Percentiles rank a stretch among this genome's conserved stretches.
These are phyloP conservation scores for Calcarius lapponicus DNA, from an alignment of 2,797 vertebrate genomes.

Conservation along the genomic window DNA sequence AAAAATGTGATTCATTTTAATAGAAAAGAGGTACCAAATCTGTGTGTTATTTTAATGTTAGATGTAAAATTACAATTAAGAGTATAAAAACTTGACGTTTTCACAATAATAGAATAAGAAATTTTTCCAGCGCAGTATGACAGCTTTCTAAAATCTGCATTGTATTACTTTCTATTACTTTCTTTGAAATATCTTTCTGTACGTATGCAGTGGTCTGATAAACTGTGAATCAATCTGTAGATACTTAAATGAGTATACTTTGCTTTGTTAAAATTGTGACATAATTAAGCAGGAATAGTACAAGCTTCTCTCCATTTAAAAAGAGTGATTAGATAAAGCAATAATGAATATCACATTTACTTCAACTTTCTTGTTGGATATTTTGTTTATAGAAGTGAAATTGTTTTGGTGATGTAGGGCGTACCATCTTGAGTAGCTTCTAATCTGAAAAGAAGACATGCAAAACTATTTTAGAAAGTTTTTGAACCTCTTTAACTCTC, in stretches of 20 bases:
- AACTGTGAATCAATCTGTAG: neutral
- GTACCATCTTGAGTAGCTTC: slow-evolving; percentile 32
- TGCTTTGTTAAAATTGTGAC: neutral
- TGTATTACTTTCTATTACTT: neutral
- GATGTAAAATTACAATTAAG: neutral
- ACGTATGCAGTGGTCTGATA: neutral
- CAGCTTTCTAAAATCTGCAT: neutral
- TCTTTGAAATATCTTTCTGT: neutral
- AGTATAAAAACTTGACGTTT: neutral
- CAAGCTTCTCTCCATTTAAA: neutral
- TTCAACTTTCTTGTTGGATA: slow-evolving; percentile 4
- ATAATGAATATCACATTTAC: neutral
- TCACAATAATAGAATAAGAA: neutral
- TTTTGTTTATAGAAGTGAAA: slow-evolving; percentile 47
- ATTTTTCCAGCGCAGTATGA: neutral
- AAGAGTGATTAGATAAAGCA: neutral
- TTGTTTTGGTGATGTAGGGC: neutral
- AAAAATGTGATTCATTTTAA: neutral
- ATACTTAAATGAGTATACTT: neutral
- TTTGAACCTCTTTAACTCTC: slow-evolving; percentile 51
- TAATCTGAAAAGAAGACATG: slow-evolving; percentile 39
- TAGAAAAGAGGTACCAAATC: neutral
- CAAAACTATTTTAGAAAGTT: slow-evolving; percentile 54
- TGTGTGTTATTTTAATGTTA: neutral
- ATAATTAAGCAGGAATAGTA: neutral